Base-by-base conservation (phyloP, 2,888 invertebrate genomes). In the Drosophila flavopinicola region DNA sequence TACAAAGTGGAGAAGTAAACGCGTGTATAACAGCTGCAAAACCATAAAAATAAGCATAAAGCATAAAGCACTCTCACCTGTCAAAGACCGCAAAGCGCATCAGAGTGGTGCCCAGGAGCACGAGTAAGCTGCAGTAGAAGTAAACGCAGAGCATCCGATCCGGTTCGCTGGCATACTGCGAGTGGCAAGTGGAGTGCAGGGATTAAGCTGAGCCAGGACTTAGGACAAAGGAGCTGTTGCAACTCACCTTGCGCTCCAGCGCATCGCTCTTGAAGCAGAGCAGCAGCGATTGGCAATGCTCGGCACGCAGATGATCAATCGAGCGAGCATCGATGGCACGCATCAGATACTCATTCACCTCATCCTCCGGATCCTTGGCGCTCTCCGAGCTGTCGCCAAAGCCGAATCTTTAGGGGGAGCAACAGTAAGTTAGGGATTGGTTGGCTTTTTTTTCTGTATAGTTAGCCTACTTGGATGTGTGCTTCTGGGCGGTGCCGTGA, bases 281-380 rank as follows among this genome's bases (percentile, higher is more conserved):
- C 23, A 97, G 93, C 89, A 97, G 93, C 0, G 95, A 94, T 52
- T 94, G 94, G 90, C 98, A 98, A 90, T 99, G 97, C 88, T 98
- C 97, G 1, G 95, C 93, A 52, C 97, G 93, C 51, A 98, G 93
- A 48, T 96, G 94, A 92, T 98, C 98, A 57, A 98, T 97, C 89
- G 97, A 97, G 51, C 98, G 93, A 1, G 98, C 98, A 91, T 98
- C 98, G 72, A 99, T 99, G 10, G 98, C 98, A 74, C 97, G 95
- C 94, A 97, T 96, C 76, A 99, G 93, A 91, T 99, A 99, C 83
- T 99, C 99, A 90, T 99, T 98, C 17, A 98, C 97, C 91, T 98
- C 98, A 78, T 97, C 97, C 82, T 97, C 97, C 0, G 96, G 96
- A 89, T 96, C 95, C 90, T 96, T 96, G 47, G 76, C 70, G 67